phyloP scores from a whole-genome alignment of 2,797 vertebrate genomes.

The Centropyge bicolor region DNA sequence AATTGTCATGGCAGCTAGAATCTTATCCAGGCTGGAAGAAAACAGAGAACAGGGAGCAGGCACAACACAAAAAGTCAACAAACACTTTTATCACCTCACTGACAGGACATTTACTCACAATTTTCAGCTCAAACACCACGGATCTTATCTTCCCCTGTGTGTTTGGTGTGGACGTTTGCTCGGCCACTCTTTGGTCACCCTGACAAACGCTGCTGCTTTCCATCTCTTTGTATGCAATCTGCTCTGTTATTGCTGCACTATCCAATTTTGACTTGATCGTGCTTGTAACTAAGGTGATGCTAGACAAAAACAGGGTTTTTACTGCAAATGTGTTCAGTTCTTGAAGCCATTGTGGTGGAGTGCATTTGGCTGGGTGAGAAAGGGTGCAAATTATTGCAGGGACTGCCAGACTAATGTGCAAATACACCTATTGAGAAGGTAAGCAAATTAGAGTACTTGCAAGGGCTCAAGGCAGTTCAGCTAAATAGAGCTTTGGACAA shows the following conservation, averaged over 20 bases:
- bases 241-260: conserved; percentile 41
- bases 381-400: conserved; percentile 51
- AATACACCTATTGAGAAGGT: conserved; percentile 68
- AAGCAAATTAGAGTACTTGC: conserved; percentile 66
- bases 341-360: conserved; percentile 48
- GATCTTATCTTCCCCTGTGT: conserved; percentile 59
- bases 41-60: conserved; percentile 41
- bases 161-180: conserved; percentile 53
- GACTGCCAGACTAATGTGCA: conserved; percentile 57
- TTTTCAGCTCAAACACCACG: conserved; percentile 64
- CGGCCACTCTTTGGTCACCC: conserved; percentile 53
- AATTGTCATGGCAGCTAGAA: conserved; percentile 95
- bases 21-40: conserved; percentile 91
- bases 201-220: conserved; percentile 49
- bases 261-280: conserved; percentile 60
- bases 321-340: conserved; percentile 59
- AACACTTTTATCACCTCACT: conserved; percentile 73
- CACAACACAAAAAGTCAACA: conserved; percentile 77
- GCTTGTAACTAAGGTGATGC: conserved; percentile 56
- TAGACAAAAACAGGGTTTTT: conserved; percentile 52
- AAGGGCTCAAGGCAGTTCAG: conserved; percentile 53
- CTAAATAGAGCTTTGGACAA: conserved; percentile 47
- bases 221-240: conserved; percentile 59
- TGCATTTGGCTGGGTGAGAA: conserved; percentile 40
- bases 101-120: conserved; percentile 75